A percentile compares a stretch with the other conserved stretches of the same genome.
Evolutionary conservation across 2,797 vertebrate species (phyloP).

Genomic region (Oceanodroma leucorhoa): DNA sequence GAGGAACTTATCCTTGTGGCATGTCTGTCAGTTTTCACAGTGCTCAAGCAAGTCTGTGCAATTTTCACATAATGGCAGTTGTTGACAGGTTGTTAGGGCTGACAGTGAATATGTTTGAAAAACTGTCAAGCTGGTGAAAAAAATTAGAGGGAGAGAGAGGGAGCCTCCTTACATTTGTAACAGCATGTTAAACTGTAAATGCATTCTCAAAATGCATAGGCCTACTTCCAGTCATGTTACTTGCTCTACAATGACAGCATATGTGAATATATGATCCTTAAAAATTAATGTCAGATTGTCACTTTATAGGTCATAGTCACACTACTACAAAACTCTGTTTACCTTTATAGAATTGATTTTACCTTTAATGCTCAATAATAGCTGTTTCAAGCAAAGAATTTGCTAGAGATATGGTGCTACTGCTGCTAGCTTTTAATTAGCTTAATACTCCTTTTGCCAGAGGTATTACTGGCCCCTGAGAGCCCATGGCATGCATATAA

Average conservation of each 20-base stretch:
- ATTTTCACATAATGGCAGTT: conserved; percentile 88
- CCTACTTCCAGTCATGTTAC: conserved; percentile 61
- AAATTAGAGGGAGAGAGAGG: conserved; percentile 75
- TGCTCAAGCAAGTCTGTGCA: conserved; percentile 83
- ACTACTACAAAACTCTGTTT: conserved; percentile 64
- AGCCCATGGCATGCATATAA: background rate
- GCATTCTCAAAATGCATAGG: conserved; percentile 55
- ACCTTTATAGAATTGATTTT: conserved; percentile 66
- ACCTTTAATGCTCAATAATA: conserved; percentile 53
- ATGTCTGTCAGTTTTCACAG: conserved; percentile 93
- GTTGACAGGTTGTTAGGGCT: conserved; percentile 89
- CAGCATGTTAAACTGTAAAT: conserved; percentile 75
- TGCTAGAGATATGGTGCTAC: background rate
- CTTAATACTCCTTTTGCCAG: background rate
- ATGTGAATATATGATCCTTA: conserved; percentile 69
- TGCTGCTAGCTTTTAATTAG: conserved; percentile 43
- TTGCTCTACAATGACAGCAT: conserved; percentile 63
- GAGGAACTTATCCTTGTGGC: conserved; percentile 94
- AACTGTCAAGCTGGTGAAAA: conserved; percentile 90
- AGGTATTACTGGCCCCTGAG: background rate
- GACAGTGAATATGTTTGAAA: conserved; percentile 96
- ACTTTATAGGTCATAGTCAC: conserved; percentile 67
- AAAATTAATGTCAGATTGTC: conserved; percentile 76
- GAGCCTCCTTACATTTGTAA: conserved; percentile 76
- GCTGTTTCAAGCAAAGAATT: background rate